Evolutionary conservation across 2,113 vertebrate species (phyloP).

Genomic region (Procapra przewalskii): DNA sequence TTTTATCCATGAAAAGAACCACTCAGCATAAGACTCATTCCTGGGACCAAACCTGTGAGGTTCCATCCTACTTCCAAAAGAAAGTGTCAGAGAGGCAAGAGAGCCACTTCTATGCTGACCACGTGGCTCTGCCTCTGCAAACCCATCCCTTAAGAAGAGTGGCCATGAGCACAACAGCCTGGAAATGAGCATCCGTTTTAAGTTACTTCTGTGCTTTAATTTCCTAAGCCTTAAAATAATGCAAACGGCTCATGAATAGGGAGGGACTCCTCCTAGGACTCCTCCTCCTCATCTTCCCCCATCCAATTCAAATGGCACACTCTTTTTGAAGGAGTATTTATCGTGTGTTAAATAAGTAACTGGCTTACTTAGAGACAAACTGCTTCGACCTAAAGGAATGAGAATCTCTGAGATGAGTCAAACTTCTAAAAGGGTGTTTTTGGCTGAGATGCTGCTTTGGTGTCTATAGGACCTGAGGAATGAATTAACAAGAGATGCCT

Average conservation of each 20-base stretch:
- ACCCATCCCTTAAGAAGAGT: background rate
- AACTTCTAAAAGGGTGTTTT: background rate
- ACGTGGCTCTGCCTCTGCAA: background rate
- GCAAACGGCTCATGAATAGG: background rate
- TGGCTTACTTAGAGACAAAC: background rate
- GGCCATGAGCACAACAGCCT: background rate
- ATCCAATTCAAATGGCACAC: background rate
- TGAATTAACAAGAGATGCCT: background rate
- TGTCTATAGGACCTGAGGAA: background rate
- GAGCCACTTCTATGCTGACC: fast-evolving
- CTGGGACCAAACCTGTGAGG: background rate
- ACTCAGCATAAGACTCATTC: background rate
- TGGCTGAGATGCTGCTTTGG: background rate
- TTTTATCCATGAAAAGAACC: background rate
- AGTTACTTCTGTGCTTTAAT: background rate
- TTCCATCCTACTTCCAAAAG: background rate
- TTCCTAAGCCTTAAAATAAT: background rate
- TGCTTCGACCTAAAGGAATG: background rate
- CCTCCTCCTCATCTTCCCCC: background rate
- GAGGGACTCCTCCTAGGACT: background rate
- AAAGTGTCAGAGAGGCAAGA: background rate
- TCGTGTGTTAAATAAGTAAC: background rate
- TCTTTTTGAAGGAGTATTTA: background rate
- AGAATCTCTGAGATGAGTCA: background rate
- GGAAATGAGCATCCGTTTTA: background rate